Evolutionary conservation across 2,113 vertebrate genomes (phyloP).

Genomic region (Otis tarda): DNA sequence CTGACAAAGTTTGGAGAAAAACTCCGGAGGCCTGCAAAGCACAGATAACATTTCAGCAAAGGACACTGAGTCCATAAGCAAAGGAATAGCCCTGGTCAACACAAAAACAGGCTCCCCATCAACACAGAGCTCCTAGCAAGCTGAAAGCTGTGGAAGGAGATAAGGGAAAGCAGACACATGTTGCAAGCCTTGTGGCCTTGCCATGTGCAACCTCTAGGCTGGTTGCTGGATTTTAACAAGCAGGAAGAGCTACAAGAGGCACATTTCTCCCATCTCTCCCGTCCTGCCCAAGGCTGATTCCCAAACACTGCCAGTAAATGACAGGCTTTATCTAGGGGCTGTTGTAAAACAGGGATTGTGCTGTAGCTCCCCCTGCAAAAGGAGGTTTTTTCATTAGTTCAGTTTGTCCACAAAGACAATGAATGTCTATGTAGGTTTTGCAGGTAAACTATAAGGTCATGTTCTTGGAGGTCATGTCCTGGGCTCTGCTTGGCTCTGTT

Average conservation of each 20-base stretch:
- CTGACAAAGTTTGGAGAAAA: neutral
- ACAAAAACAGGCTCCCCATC: neutral
- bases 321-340: neutral
- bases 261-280: neutral
- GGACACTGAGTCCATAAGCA: neutral
- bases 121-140: neutral
- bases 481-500: neutral
- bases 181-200: neutral
- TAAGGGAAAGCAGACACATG: neutral
- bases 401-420: neutral
- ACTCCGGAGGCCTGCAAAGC: neutral
- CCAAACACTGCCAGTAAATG: neutral
- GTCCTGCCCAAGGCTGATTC: neutral
- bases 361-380: neutral
- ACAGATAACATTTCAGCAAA: conserved; percentile 30
- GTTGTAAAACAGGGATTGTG: neutral
- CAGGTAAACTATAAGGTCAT: neutral
- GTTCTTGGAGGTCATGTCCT: neutral
- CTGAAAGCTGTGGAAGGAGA: conserved; percentile 1
- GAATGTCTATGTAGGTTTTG: neutral
- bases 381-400: neutral
- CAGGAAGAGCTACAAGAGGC: neutral
- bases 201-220: neutral
- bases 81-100: neutral
- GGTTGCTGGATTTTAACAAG: neutral